Evolutionary conservation across 2,113 vertebrate species (phyloP).

Genomic region (Cyprinus carpio): DNA sequence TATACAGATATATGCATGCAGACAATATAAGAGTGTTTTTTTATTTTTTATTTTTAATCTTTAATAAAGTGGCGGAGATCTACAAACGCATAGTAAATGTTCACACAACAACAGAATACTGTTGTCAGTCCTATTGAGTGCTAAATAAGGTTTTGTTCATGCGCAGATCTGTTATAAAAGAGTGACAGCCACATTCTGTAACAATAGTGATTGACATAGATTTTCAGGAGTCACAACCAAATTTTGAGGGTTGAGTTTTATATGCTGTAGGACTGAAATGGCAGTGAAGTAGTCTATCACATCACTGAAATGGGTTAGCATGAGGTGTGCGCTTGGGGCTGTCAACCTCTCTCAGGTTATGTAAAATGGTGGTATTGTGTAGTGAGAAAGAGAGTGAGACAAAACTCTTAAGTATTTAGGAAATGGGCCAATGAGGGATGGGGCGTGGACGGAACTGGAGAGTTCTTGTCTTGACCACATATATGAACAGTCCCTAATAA

Average conservation of each 20-base stretch:
- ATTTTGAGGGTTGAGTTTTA: neutral
- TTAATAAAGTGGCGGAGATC: neutral
- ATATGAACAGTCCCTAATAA: neutral
- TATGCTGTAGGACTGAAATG: neutral
- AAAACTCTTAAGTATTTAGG: neutral
- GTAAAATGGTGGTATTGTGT: neutral
- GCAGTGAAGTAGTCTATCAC: neutral
- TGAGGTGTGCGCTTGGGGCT: neutral
- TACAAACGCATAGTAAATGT: neutral
- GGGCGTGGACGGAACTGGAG: neutral
- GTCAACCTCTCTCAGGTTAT: constrained; percentile 7
- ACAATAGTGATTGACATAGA: neutral
- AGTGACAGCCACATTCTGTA: neutral
- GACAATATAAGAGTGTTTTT: constrained; percentile 70
- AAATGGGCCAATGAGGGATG: neutral
- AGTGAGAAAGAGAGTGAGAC: neutral
- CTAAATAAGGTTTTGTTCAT: neutral
- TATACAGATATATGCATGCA: constrained; percentile 79
- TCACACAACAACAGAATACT: constrained; percentile 1
- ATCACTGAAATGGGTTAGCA: neutral
- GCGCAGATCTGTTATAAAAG: neutral
- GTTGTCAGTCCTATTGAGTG: neutral
- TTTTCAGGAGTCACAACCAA: neutral
- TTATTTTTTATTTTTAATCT: constrained; percentile 42
- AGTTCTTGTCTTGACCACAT: neutral